Evolutionary conservation across 2,797 vertebrate genomes (phyloP).

Genomic region (Bradypodion pumilum): DNA sequence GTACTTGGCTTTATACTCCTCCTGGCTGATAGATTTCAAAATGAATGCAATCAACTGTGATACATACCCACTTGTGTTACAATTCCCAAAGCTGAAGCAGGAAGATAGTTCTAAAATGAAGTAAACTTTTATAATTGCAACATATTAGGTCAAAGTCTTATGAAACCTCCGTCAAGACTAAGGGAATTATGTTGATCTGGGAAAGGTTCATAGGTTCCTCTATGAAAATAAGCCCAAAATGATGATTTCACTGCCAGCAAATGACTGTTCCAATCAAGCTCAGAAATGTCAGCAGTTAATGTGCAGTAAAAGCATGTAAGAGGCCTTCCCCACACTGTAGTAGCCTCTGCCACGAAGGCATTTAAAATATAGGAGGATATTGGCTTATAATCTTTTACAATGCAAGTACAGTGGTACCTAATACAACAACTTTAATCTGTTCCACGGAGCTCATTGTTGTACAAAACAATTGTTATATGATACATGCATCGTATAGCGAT

Average conservation of each 20-base stretch:
- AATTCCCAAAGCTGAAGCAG: slow-evolving; percentile 17
- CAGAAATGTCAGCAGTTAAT: slow-evolving; percentile 37
- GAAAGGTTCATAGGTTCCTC: slow-evolving; percentile 33
- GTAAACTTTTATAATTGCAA: slow-evolving; percentile 30
- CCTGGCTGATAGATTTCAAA: slow-evolving; percentile 31
- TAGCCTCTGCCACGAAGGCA: slow-evolving; percentile 37
- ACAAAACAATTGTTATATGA: no score
- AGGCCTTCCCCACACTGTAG: slow-evolving; percentile 26
- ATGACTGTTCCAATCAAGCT: slow-evolving; percentile 40
- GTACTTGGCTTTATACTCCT: slow-evolving; percentile 9
- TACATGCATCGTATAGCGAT: no score
- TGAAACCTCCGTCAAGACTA: slow-evolving; percentile 26
- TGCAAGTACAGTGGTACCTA: not conserved
- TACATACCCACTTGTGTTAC: slow-evolving; percentile 1
- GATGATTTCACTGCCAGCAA: slow-evolving; percentile 56
- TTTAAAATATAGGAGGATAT: slow-evolving; percentile 33
- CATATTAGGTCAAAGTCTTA: slow-evolving; percentile 19
- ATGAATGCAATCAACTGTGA: slow-evolving; percentile 27
- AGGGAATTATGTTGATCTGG: not conserved
- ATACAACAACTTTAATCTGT: no score
- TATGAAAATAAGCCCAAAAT: slow-evolving; percentile 53
- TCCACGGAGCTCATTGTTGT: no score
- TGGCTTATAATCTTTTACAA: slow-evolving; percentile 14
- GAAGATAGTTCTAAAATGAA: slow-evolving; percentile 39
- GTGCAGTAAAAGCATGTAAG: slow-evolving; percentile 48